Percentiles rank a stretch among this genome's conserved stretches.
phyloP scores from a whole-genome alignment of 1,140 invertebrate genomes.

The Hyposmocoma kahamanoa region DNA sequence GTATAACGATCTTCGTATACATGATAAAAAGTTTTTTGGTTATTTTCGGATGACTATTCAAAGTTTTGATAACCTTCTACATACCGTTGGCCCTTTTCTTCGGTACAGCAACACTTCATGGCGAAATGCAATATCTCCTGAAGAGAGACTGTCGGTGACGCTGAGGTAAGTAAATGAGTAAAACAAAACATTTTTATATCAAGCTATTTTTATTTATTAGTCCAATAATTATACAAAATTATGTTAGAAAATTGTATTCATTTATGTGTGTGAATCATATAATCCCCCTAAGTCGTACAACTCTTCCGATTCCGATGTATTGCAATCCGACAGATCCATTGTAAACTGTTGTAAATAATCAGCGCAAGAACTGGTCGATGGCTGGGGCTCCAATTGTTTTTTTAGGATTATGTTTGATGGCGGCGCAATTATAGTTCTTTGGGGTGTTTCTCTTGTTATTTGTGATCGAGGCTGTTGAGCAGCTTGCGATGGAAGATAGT shows the following conservation, averaged over 20 bases:
- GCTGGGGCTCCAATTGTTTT: too few species aligned
- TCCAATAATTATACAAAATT: background rate
- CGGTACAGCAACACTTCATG: background rate
- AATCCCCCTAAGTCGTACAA: background rate
- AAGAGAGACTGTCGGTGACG: constrained; percentile 1
- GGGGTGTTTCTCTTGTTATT: background rate
- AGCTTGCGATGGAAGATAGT: background rate
- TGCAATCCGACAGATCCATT: background rate
- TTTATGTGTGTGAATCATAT: background rate
- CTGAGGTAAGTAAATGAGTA: background rate
- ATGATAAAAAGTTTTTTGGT: background rate
- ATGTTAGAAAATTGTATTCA: background rate
- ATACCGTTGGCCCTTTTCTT: background rate
- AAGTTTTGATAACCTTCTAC: background rate
- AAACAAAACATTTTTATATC: background rate
- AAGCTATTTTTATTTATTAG: background rate
- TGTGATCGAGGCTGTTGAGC: background rate
- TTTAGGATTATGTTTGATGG: too few species aligned
- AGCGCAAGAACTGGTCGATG: background rate
- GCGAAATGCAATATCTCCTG: background rate
- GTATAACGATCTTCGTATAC: background rate
- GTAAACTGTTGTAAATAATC: background rate
- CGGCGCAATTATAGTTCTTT: too few species aligned
- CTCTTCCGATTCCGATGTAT: background rate
- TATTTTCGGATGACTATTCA: background rate